A percentile compares a stretch with the other conserved stretches of the same genome.
phyloP scores from a whole-genome alignment of 2,797 vertebrate species.

The Siniperca obscura region DNA sequence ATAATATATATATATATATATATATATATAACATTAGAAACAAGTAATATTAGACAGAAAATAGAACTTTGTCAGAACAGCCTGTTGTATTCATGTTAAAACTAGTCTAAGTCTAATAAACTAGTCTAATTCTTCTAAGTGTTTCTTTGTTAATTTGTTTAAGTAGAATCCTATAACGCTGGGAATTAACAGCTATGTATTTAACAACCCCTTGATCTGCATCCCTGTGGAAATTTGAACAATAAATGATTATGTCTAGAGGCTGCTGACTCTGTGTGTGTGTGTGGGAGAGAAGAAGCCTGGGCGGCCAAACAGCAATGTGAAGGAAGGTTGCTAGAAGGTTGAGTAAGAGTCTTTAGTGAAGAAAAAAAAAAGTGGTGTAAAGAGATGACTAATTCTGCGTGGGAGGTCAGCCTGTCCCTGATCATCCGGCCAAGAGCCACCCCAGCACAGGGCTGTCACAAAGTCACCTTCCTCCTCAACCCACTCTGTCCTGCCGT shows the following conservation, averaged over 20 bases:
- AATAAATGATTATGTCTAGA: slow-evolving; percentile 59
- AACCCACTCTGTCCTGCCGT: slow-evolving; percentile 48
- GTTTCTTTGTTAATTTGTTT: slow-evolving; percentile 12
- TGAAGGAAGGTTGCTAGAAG: slow-evolving; percentile 73
- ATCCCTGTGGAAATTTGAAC: slow-evolving; percentile 56
- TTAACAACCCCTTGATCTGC: slow-evolving; percentile 45
- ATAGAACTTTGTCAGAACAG: slow-evolving; percentile 11
- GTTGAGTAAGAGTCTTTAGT: slow-evolving; percentile 77
- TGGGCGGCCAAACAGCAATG: slow-evolving; percentile 54
- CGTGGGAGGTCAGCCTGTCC: slow-evolving; percentile 85
- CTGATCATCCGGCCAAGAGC: slow-evolving; percentile 78
- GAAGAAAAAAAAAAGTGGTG: slow-evolving; percentile 72
- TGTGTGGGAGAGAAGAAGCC: slow-evolving; percentile 58
- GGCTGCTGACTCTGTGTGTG: slow-evolving; percentile 41
- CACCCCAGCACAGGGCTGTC: slow-evolving; percentile 73
- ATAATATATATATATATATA: not conserved
- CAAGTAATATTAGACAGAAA: not conserved
- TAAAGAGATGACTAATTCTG: slow-evolving; percentile 86
- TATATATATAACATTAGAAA: no score
- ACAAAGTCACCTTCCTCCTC: slow-evolving; percentile 63
- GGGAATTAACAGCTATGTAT: slow-evolving; percentile 30
- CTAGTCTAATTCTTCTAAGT: no score
- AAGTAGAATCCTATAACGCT: not conserved
- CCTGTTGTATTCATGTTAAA: slow-evolving; percentile 23
- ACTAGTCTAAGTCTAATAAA: not conserved